Conservation (phyloP, 2,797 vertebrate species). For the Cynopterus sphinx region DNA sequence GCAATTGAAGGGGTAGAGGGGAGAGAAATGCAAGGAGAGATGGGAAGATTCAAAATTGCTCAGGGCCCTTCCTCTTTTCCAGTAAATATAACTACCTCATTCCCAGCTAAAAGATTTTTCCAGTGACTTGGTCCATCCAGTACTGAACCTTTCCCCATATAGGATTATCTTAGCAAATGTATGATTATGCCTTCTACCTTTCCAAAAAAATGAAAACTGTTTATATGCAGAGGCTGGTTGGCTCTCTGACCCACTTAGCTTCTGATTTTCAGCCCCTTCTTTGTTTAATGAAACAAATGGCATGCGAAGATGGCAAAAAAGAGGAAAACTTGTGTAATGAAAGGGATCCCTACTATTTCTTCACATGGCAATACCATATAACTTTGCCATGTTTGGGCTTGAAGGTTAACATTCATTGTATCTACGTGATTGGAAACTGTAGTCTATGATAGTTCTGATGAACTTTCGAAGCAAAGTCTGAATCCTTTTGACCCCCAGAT, state of each 20-base stretch:
- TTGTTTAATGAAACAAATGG: not conserved
- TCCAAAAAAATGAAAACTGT: not conserved
- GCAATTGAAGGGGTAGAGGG: not conserved
- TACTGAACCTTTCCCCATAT: not conserved
- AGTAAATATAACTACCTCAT: not conserved
- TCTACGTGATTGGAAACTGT: not conserved
- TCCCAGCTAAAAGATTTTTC: not conserved
- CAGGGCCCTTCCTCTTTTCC: not conserved
- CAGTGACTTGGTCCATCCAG: not conserved
- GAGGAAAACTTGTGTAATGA: not conserved
- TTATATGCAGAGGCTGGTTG: not conserved
- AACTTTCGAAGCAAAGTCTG: conserved; percentile 15
- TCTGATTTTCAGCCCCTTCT: not conserved
- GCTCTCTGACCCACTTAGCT: not conserved
- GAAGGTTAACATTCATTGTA: not conserved
- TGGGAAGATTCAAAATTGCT: not conserved
- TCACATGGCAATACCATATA: not conserved
- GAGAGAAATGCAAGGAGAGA: not conserved
- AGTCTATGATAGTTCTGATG: not conserved
- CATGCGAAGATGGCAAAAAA: not conserved
- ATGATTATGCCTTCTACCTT: not conserved
- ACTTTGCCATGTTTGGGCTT: not conserved
- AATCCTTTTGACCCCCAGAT: not conserved
- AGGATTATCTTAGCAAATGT: not conserved
- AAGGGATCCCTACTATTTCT: not conserved